These are phyloP conservation scores for Macropis europaea DNA, from an alignment of 2,888 invertebrate species.

Conservation along the genomic window DNA sequence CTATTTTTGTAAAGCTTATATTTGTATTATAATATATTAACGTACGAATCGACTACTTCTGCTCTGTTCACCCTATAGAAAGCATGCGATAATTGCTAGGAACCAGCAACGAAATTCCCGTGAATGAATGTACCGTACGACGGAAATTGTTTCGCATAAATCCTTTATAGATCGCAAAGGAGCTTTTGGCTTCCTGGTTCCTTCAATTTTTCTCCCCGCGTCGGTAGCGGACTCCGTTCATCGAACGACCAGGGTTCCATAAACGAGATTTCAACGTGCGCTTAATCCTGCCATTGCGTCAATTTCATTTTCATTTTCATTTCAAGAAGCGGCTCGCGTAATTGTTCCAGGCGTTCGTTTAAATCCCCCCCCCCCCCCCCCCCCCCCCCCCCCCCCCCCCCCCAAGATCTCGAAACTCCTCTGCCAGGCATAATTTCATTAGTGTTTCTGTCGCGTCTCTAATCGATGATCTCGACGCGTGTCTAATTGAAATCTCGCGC, in stretches of 20 bases:
- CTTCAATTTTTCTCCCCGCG: background rate
- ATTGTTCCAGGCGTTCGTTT: conserved; percentile 14
- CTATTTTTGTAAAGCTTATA: no score
- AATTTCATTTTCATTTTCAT: conserved; percentile 46
- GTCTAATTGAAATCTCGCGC: conserved; percentile 17
- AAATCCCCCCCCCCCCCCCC: no score
- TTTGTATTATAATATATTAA: no score
- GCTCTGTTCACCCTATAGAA: no score
- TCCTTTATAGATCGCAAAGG: conserved; percentile 72
- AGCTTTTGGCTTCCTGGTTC: conserved; percentile 20
- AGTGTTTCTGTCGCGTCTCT: conserved; percentile 3
- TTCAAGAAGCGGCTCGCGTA: background rate
- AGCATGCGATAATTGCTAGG: conserved; percentile 20
- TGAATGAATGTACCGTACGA: conserved; percentile 54
- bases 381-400: no score
- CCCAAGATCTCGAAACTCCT: background rate
- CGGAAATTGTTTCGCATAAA: conserved; percentile 72
- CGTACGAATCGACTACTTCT: no score
- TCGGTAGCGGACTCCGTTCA: background rate
- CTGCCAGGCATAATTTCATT: conserved; percentile 10
- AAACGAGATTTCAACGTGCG: background rate
- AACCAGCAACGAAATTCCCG: background rate
- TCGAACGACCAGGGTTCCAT: background rate
- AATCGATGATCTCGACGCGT: background rate
- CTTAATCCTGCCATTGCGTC: conserved; percentile 31